phyloP scores from a whole-genome alignment of 2,888 invertebrate species.

The Aleiodes alternator region DNA sequence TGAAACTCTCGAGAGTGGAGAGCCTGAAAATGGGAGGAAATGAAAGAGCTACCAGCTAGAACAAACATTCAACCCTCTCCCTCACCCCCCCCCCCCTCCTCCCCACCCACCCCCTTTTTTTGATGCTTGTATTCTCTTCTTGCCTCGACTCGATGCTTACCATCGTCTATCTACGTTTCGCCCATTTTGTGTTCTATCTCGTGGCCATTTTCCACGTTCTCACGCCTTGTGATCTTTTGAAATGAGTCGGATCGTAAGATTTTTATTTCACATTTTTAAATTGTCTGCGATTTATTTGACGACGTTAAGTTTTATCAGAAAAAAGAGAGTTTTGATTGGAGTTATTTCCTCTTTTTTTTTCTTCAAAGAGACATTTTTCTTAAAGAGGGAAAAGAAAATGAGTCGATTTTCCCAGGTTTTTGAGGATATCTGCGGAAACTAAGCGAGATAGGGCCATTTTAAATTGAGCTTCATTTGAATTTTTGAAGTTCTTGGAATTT shows the following conservation, averaged over 20 bases:
- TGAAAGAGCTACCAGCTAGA: constrained; percentile 36
- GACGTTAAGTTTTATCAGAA: too few relatives aligned
- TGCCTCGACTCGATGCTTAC: not conserved
- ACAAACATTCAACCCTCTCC: constrained; percentile 25
- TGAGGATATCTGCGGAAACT: too few relatives aligned
- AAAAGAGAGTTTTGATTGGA: too few relatives aligned
- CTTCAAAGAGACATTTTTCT: too few relatives aligned
- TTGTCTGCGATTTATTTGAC: too few relatives aligned
- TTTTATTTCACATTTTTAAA: not conserved
- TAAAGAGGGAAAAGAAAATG: too few relatives aligned
- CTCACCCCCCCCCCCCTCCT: not conserved
- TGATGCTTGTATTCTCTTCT: constrained; percentile 12
- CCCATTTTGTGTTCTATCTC: constrained; percentile 30
- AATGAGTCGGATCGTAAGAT: constrained; percentile 16
- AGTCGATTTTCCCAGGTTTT: too few relatives aligned
- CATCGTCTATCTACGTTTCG: constrained; percentile 19
- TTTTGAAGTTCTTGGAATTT: too few relatives aligned
- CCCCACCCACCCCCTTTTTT: not conserved
- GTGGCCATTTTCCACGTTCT: constrained; percentile 22
- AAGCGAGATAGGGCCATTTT: too few relatives aligned
- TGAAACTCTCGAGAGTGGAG: constrained; percentile 35
- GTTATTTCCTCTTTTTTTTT: too few relatives aligned
- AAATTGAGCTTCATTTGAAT: too few relatives aligned
- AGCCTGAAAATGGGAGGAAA: constrained; percentile 33
- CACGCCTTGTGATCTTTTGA: constrained; percentile 13